Base-by-base conservation (phyloP, 2,113 vertebrate species). In the Macroglossus sobrinus region DNA sequence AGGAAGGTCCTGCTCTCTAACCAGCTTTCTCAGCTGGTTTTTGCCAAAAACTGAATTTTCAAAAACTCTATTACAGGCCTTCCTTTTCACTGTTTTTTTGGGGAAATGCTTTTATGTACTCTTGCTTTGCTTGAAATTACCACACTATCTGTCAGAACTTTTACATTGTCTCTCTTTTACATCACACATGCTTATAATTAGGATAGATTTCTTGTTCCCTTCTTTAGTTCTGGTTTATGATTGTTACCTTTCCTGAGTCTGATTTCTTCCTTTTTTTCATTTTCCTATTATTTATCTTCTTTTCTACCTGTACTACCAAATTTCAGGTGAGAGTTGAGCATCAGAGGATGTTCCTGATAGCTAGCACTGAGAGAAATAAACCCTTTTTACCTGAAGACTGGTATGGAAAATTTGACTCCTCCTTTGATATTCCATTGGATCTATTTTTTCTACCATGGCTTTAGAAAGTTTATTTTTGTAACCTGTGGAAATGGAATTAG, bases 381-480 rank as follows among this genome's bases (percentile, higher is more conserved):
- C 57, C 9, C 4, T 90, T 53, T 55, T 16, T 30, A 4, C 11
- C 38, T 8, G 61, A 35, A 33, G 21, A 3, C 7, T 38, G 7
- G 8, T 89, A 9, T 6, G 11, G 22, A 21, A 47, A 43, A 66
- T 64, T 43, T 16, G 2, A 55, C 7, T 69, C 14, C 38, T 79
- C 53, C 35, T 88, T 50, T 76, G 35, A 55, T 72, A 13, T 4
- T 21, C 5, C 33, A 50, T 16, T 74, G 15, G 1, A 35, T 63
- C 8, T 61, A 80, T 66, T 33, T 64, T 66, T 71, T 38, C 33
- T 71, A 21, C 21, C 2, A 14, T 30, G 12, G 0, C 3, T 66
- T 72, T 90, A 81, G 26, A 94, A 94, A n/a, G 19, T 68, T 78
- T 7, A 28, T 76, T 93, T 96, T 72, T 86, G 35, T 94, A 47